Conservation (phyloP, 2,888 invertebrate species). For the Encarsia formosa region DNA sequence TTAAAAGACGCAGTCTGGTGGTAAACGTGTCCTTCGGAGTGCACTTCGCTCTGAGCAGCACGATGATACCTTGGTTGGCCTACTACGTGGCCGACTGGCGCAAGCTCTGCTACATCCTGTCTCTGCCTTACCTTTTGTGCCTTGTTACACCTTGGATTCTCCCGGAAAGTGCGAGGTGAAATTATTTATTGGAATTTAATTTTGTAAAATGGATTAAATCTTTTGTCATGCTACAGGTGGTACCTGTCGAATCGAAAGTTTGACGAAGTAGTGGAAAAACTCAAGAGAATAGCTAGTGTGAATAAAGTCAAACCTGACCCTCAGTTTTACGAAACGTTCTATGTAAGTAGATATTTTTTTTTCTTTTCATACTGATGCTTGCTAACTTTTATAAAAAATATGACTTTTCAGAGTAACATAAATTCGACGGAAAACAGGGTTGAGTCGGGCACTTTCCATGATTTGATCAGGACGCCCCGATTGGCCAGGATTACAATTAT, state of each 20-base stretch:
- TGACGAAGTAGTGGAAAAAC: slow-evolving; percentile 52
- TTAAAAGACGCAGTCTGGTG: slow-evolving; percentile 54
- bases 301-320: slow-evolving; percentile 52
- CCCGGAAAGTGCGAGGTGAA: slow-evolving; percentile 55
- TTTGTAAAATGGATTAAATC: neutral
- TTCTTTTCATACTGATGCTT: too few relatives aligned
- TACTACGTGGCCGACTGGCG: slow-evolving; percentile 54
- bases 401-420: slow-evolving; percentile 42
- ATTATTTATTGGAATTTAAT: too few relatives aligned
- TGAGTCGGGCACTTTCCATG: slow-evolving; percentile 47
- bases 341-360: too few relatives aligned
- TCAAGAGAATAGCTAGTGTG: slow-evolving; percentile 53
- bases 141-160: slow-evolving; percentile 52
- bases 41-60: slow-evolving; percentile 54
- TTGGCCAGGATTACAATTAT: slow-evolving; percentile 52
- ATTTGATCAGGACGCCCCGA: slow-evolving; percentile 52
- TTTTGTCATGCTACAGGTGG: slow-evolving; percentile 46
- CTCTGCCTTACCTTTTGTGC: slow-evolving; percentile 51
- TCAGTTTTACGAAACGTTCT: slow-evolving; percentile 49
- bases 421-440: slow-evolving; percentile 38
- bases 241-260: slow-evolving; percentile 53
- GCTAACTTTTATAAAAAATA: neutral
- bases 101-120: slow-evolving; percentile 50
- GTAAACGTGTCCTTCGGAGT: slow-evolving; percentile 53
- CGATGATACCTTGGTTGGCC: slow-evolving; percentile 55